These are phyloP conservation scores for Drosophila kurseongensis DNA, from an alignment of 1,140 invertebrate species.

Conservation along the genomic window DNA sequence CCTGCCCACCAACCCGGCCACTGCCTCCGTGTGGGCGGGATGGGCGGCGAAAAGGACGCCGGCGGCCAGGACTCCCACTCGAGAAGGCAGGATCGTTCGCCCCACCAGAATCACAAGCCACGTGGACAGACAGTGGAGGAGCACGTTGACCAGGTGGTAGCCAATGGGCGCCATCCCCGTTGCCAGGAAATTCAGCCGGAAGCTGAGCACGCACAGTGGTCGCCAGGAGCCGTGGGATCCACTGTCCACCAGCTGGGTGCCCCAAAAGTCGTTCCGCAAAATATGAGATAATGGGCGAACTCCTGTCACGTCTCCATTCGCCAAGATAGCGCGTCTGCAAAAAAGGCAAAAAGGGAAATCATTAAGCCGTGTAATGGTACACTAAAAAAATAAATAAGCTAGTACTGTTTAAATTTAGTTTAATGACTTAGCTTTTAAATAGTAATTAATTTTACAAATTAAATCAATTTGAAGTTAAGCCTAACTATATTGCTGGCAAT, in stretches of 20 bases:
- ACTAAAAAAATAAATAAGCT: neutral
- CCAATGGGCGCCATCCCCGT: conserved; percentile 93
- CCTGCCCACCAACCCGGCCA: conserved; percentile 96
- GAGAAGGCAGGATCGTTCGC: conserved; percentile 86
- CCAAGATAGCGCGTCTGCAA: conserved; percentile 93
- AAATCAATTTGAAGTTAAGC: no score
- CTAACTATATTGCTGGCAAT: no score
- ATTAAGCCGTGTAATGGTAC: neutral
- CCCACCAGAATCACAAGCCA: conserved; percentile 91
- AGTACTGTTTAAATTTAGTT: neutral
- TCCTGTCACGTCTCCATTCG: conserved; percentile 93
- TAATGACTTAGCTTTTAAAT: no score
- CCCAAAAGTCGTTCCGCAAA: conserved; percentile 94
- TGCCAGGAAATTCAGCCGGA: conserved; percentile 95
- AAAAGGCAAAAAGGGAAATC: neutral
- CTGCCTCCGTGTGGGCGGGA: conserved; percentile 97
- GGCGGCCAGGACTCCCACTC: conserved; percentile 89
- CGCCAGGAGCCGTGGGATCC: conserved; percentile 97
- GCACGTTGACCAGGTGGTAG: conserved; percentile 94
- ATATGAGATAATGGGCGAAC: conserved; percentile 81
- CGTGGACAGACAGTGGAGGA: conserved; percentile 93
- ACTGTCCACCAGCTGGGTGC: conserved; percentile 92
- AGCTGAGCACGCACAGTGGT: conserved; percentile 95
- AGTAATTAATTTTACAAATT: no score
- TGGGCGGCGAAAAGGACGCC: conserved; percentile 96